Conservation (phyloP, 2,113 vertebrate genomes). For the Globicephala melas region DNA sequence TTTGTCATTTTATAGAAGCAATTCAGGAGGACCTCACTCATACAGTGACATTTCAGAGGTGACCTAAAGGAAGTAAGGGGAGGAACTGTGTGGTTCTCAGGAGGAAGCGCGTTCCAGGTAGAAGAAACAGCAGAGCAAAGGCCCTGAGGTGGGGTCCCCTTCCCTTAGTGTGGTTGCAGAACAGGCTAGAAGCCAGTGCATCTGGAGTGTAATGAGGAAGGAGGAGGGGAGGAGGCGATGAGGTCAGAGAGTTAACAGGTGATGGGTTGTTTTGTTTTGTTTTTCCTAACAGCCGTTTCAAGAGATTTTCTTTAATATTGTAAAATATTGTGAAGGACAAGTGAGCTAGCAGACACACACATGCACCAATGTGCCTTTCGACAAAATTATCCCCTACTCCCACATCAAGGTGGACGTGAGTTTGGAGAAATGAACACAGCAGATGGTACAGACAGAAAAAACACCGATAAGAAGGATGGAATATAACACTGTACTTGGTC, state of each 20-base stretch:
- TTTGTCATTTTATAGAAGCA: not conserved
- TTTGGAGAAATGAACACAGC: constrained; percentile 79
- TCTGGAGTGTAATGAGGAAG: not conserved
- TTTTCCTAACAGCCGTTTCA: constrained; percentile 80
- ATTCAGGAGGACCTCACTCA: not conserved
- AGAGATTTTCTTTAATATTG: constrained; percentile 84
- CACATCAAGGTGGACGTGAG: constrained; percentile 65
- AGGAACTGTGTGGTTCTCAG: not conserved
- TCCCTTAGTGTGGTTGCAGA: not conserved
- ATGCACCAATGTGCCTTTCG: constrained; percentile 77
- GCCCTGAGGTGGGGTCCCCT: not conserved
- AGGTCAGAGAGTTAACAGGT: not conserved
- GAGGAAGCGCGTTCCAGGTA: not conserved
- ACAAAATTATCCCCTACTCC: constrained; percentile 32
- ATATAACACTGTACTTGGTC: constrained; percentile 82
- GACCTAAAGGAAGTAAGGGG: not conserved
- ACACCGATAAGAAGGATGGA: constrained; percentile 72
- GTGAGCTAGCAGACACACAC: constrained; percentile 87
- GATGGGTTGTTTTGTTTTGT: not conserved
- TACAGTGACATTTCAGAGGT: not conserved
- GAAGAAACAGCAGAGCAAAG: not conserved
- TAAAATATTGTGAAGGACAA: constrained; percentile 87
- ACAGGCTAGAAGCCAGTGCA: not conserved
- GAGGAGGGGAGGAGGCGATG: not conserved
- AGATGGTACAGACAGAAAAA: constrained; percentile 64